A percentile compares a stretch with the other conserved stretches of the same genome.
Evolutionary conservation across 2,113 vertebrate species (phyloP).

Genomic region (Quiscalus mexicanus): DNA sequence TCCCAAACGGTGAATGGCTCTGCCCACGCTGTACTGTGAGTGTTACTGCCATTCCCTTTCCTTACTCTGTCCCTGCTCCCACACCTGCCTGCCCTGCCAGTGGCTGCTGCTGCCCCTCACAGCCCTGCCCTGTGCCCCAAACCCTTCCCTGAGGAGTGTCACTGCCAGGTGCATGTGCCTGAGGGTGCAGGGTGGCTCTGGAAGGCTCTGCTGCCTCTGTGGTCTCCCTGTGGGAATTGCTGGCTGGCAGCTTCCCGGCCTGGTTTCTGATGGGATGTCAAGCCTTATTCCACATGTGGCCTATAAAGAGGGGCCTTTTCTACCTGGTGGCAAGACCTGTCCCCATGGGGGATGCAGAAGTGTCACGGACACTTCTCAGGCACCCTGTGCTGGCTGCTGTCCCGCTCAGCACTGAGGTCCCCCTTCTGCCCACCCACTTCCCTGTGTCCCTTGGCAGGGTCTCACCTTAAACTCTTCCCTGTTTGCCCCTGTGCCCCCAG

Average conservation of each 20-base stretch:
- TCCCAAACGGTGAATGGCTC: conserved; percentile 98
- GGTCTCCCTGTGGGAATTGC: neutral
- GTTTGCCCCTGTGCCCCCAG: conserved; percentile 66
- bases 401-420: rapidly evolving
- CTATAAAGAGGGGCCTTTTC: neutral
- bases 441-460: rapidly evolving
- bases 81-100: neutral
- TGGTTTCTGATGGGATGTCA: neutral
- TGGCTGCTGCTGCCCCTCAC: neutral
- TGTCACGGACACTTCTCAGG: rapidly evolving
- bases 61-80: neutral
- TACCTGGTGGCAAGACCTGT: neutral
- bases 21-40: conserved; percentile 98
- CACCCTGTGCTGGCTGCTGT: neutral
- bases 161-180: rapidly evolving
- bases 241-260: neutral
- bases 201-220: neutral
- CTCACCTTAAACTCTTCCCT: neutral
- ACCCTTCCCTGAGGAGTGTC: rapidly evolving
- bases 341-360: neutral
- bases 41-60: conserved; percentile 23
- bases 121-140: neutral
- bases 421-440: neutral
- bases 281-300: neutral
- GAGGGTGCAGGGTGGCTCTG: neutral